phyloP scores from a whole-genome alignment of 1,140 invertebrate species.

The Drosophila grimshawi region DNA sequence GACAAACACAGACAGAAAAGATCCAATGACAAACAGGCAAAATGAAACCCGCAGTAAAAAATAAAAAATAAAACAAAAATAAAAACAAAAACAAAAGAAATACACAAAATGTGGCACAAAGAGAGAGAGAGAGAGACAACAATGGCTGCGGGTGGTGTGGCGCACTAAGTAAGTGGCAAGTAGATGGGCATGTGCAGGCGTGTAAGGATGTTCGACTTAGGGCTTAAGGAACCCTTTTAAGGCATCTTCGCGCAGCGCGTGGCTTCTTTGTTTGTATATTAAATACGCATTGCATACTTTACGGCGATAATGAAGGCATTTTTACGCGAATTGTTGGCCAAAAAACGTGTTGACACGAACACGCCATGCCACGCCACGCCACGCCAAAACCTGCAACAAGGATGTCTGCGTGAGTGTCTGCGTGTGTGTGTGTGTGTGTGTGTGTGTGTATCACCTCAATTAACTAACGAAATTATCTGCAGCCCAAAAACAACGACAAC shows the following conservation, averaged over 20 bases:
- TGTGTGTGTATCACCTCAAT: too few species aligned
- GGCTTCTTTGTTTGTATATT: conserved; percentile 67
- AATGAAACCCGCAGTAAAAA: conserved; percentile 25
- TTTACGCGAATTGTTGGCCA: conserved; percentile 36
- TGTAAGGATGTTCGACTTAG: too few species aligned
- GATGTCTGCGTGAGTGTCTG: too few species aligned
- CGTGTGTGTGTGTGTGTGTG: neutral
- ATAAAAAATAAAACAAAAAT: conserved; percentile 2
- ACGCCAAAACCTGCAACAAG: too few species aligned
- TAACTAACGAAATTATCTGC: too few species aligned
- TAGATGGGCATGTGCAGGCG: too few species aligned
- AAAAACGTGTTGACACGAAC: neutral
- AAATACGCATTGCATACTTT: conserved; percentile 67
- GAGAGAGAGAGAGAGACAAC: neutral
- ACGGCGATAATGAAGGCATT: conserved; percentile 73
- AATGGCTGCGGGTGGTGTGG: neutral
- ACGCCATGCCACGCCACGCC: too few species aligned
- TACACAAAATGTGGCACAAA: conserved; percentile 28
- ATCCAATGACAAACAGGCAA: conserved; percentile 44
- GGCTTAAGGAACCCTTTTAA: conserved; percentile 47
- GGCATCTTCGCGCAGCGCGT: conserved; percentile 45
- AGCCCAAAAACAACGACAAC: too few species aligned
- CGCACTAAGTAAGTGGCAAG: neutral
- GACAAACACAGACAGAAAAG: conserved; percentile 1
- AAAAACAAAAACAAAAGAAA: conserved; percentile 20